A percentile compares a stretch with the other conserved stretches of the same genome.
Conservation (phyloP, 2,797 vertebrate genomes). For the Hydrophis major region DNA sequence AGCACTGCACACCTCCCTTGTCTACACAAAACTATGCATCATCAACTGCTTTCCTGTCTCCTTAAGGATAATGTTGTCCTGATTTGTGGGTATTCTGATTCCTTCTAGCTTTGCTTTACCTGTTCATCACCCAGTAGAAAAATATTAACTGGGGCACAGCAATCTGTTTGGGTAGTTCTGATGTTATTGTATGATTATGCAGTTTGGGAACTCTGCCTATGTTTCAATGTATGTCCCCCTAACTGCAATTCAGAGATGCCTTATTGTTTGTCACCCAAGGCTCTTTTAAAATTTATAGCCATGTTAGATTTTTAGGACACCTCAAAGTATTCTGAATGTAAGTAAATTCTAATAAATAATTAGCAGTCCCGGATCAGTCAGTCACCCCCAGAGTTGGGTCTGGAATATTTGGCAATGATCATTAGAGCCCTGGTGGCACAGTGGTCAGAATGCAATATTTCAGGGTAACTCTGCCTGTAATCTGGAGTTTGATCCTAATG, state of each 20-base stretch:
- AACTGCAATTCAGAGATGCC: not conserved
- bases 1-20: not conserved
- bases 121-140: not conserved
- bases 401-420: constrained; percentile 1
- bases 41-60: not conserved
- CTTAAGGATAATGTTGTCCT: not conserved
- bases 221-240: not conserved
- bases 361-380: not conserved
- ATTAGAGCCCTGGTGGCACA: not conserved
- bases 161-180: not conserved
- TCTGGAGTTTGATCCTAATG: not conserved
- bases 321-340: not conserved
- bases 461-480: not conserved
- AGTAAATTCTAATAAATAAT: not conserved
- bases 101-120: not conserved
- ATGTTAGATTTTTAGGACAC: not conserved
- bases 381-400: not conserved
- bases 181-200: not conserved
- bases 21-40: not conserved
- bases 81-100: not conserved
- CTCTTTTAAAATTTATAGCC: not conserved
- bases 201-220: not conserved
- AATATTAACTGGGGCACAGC: not conserved
- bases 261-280: not conserved
- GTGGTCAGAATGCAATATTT: not conserved